Percentiles rank a stretch among this genome's conserved stretches.
Conservation (phyloP, 2,797 vertebrate genomes). For the Mallotus villosus region DNA sequence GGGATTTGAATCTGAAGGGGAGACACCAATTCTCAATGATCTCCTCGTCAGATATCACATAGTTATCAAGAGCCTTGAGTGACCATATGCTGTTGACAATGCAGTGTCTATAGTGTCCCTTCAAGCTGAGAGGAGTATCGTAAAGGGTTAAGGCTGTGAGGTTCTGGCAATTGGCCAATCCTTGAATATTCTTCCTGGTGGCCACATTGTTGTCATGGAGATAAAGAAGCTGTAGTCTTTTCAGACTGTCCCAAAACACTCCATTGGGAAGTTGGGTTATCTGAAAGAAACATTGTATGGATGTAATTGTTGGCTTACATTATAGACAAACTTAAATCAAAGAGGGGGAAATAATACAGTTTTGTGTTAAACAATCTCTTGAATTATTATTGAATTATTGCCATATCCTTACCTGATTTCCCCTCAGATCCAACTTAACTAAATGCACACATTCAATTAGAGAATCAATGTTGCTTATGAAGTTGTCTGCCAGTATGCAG, state of each 20-base stretch:
- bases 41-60: slow-evolving; percentile 74
- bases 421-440: slow-evolving; percentile 73
- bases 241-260: slow-evolving; percentile 64
- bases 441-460: slow-evolving; percentile 62
- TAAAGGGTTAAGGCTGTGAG: slow-evolving; percentile 66
- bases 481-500: slow-evolving; percentile 67
- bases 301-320: background rate
- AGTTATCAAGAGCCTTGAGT: slow-evolving; percentile 67
- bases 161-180: slow-evolving; percentile 61
- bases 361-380: background rate
- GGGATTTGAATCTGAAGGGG: slow-evolving; percentile 56
- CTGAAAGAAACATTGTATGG: slow-evolving; percentile 49
- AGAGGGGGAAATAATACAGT: background rate
- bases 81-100: slow-evolving; percentile 67
- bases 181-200: slow-evolving; percentile 54
- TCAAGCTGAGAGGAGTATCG: slow-evolving; percentile 72
- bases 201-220: slow-evolving; percentile 68
- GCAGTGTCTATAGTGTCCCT: slow-evolving; percentile 65
- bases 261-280: slow-evolving; percentile 60
- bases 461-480: slow-evolving; percentile 58
- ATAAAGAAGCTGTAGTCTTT: slow-evolving; percentile 65
- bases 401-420: slow-evolving; percentile 58
- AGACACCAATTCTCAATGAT: slow-evolving; percentile 65
- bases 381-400: background rate
- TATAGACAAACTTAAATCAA: background rate